Percentiles rank a stretch among this genome's conserved stretches.
phyloP scores from a whole-genome alignment of 2,797 vertebrate genomes.

The Labroides dimidiatus region DNA sequence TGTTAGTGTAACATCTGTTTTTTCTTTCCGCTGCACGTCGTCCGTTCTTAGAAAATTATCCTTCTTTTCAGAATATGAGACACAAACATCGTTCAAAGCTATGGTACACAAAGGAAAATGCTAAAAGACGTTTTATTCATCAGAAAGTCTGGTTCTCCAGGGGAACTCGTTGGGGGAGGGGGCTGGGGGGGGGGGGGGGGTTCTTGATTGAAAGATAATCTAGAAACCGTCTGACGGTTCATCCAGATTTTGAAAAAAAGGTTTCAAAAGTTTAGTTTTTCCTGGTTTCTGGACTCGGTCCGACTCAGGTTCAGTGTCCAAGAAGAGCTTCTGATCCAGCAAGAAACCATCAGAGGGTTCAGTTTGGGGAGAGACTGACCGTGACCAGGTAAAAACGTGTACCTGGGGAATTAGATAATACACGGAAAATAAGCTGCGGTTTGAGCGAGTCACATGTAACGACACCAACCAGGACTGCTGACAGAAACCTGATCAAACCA shows the following conservation, averaged over 20 bases:
- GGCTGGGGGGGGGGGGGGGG: not conserved
- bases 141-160: slow-evolving; percentile 17
- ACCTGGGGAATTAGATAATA: too few species aligned
- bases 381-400: too few species aligned
- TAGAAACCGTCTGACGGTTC: slow-evolving; percentile 42
- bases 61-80: slow-evolving; percentile 39
- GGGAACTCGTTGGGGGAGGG: not conserved
- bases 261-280: slow-evolving; percentile 20
- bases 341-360: not conserved
- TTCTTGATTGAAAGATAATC: slow-evolving; percentile 42
- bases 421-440: too few species aligned
- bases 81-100: slow-evolving; percentile 48
- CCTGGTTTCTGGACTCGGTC: slow-evolving; percentile 48
- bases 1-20: slow-evolving; percentile 35
- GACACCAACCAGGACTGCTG: too few species aligned
- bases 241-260: slow-evolving; percentile 17
- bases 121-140: slow-evolving; percentile 31
- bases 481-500: too few species aligned
- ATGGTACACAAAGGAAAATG: slow-evolving; percentile 55
- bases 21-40: slow-evolving; percentile 18
- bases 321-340: slow-evolving; percentile 36
- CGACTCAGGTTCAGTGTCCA: slow-evolving; percentile 31
- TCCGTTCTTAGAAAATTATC: slow-evolving; percentile 45
- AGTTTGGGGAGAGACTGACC: too few species aligned
- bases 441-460: too few species aligned